These are phyloP conservation scores for Cichladusa arquata DNA, from an alignment of 2,113 vertebrate species.

Conservation along the genomic window DNA sequence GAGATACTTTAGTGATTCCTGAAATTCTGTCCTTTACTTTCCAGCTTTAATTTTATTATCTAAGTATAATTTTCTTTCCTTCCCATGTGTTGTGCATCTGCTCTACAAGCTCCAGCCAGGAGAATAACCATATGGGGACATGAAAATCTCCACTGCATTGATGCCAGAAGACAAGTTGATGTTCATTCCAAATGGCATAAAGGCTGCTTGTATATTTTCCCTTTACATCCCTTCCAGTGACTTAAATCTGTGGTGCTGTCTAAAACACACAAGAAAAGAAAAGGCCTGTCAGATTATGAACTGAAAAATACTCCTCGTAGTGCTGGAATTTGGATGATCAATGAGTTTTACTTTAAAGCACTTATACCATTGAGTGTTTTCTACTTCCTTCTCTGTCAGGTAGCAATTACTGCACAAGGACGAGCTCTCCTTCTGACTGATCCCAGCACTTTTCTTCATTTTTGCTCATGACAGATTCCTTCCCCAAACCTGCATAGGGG, in stretches of 20 bases:
- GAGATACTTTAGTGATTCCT: constrained; percentile 3
- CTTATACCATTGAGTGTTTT: background rate
- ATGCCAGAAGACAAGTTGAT: constrained; percentile 61
- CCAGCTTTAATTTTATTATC: constrained; percentile 14
- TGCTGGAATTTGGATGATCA: background rate
- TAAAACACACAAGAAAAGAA: background rate
- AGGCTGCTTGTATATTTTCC: constrained; percentile 31
- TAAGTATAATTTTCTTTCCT: constrained; percentile 32
- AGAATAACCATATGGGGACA: constrained; percentile 62
- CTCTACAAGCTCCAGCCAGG: constrained; percentile 26
- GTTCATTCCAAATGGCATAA: constrained; percentile 57
- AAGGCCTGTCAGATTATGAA: background rate
- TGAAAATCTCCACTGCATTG: constrained; percentile 46
- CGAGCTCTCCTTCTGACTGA: background rate
- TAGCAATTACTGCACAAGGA: background rate
- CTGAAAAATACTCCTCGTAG: background rate
- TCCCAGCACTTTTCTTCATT: background rate
- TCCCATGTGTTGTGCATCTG: constrained; percentile 62
- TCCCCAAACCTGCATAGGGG: background rate
- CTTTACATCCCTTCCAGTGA: background rate
- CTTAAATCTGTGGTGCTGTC: background rate
- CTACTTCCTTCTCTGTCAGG: background rate
- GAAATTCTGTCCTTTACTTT: constrained; percentile 31
- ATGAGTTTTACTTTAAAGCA: background rate
- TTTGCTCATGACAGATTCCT: background rate